Conservation (phyloP, 2,888 invertebrate species). For the Pogonocherus hispidulus region DNA sequence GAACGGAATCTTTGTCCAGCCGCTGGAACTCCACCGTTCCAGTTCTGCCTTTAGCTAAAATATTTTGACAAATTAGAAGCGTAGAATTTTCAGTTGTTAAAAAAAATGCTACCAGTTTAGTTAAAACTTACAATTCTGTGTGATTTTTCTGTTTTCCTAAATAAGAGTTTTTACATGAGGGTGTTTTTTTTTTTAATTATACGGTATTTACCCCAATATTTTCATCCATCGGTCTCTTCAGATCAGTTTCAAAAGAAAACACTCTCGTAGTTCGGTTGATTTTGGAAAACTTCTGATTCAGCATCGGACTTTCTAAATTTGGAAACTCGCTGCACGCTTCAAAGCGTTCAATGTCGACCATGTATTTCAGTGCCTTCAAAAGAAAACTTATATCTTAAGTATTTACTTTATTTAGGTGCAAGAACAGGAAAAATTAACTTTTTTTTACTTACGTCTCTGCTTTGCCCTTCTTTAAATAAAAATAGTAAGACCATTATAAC, state of each 20-base stretch:
- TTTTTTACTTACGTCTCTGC: no score
- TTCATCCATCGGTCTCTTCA: conserved; percentile 14
- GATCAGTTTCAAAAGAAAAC: conserved; percentile 1
- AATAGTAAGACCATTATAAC: not conserved
- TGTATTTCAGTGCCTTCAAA: not conserved
- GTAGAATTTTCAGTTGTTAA: no score
- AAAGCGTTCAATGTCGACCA: not conserved
- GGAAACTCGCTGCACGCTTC: not conserved
- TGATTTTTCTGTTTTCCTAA: no score
- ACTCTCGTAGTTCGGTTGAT: conserved; percentile 26
- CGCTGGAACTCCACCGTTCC: conserved; percentile 20
- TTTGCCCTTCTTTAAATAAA: not conserved
- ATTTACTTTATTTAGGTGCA: no score
- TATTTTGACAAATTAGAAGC: not conserved
- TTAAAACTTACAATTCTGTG: no score
- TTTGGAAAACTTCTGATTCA: conserved; percentile 3
- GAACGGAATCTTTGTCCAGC: conserved; percentile 28
- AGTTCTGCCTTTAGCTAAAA: not conserved
- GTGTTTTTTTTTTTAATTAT: no score
- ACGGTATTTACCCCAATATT: conserved; percentile 19
- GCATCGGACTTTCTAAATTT: conserved; percentile 8
- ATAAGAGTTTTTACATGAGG: no score
- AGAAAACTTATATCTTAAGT: not conserved
- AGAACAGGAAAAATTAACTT: no score
- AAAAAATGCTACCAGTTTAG: no score